These are phyloP conservation scores for Mus minutoides DNA, from an alignment of 2,797 vertebrate genomes.

Conservation along the genomic window DNA sequence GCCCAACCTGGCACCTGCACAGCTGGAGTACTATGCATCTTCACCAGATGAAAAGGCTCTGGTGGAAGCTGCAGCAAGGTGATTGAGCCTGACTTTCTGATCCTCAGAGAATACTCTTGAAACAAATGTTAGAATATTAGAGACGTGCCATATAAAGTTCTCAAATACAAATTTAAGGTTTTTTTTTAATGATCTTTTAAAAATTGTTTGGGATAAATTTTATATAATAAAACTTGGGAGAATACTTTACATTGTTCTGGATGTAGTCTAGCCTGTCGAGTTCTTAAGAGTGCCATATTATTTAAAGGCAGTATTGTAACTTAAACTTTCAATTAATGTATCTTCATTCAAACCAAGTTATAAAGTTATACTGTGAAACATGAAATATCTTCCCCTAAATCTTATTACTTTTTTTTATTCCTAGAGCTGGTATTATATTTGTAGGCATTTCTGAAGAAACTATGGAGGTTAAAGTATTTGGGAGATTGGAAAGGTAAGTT, in stretches of 20 bases:
- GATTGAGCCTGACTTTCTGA: conserved; percentile 5
- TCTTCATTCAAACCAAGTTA: conserved; percentile 45
- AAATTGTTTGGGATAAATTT: conserved; percentile 36
- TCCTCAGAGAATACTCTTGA: conserved; percentile 12
- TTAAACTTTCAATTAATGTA: conserved; percentile 51
- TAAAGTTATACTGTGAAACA: conserved; percentile 8
- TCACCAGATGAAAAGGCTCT: conserved; percentile 98
- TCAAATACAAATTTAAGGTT: neutral
- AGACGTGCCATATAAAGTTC: conserved; percentile 1
- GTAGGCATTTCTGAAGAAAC: conserved; percentile 90
- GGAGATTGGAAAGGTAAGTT: conserved; percentile 93
- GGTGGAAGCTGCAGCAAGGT: conserved; percentile 97
- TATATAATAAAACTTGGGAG: neutral
- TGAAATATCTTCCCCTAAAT: conserved; percentile 47
- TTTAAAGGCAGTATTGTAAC: conserved; percentile 41
- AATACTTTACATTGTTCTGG: conserved; percentile 41
- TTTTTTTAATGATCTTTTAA: neutral
- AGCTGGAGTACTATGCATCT: conserved; percentile 97
- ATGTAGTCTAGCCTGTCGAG: neutral
- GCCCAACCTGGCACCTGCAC: conserved; percentile 88
- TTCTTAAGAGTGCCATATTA: conserved; percentile 56
- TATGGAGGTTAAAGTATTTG: conserved; percentile 95
- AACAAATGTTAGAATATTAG: conserved; percentile 15
- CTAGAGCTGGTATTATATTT: conserved; percentile 95
- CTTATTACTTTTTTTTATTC: conserved; percentile 53